These are phyloP conservation scores for Daboia siamensis DNA, from an alignment of 2,113 vertebrate genomes.

Conservation along the genomic window DNA sequence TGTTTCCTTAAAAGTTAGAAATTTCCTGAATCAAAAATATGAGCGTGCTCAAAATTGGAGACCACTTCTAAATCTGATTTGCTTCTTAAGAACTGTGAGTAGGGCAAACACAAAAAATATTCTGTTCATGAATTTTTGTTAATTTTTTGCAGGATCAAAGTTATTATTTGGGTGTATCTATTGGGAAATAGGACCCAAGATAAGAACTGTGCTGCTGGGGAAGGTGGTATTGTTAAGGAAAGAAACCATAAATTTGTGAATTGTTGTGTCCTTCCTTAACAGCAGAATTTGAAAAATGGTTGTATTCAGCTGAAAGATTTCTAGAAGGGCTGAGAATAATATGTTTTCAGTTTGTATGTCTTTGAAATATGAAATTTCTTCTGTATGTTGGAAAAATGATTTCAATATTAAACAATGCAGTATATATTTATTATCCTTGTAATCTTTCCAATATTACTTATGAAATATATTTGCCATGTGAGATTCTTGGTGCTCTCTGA, in stretches of 20 bases:
- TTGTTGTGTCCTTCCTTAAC: background rate
- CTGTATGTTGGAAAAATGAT: background rate
- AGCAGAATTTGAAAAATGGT: slow-evolving; percentile 49
- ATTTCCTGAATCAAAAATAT: background rate
- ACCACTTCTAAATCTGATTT: background rate
- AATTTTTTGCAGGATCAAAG: background rate
- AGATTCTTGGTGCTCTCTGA: background rate
- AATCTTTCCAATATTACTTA: slow-evolving; percentile 2
- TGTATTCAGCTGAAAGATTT: slow-evolving; percentile 53
- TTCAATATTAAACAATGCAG: background rate
- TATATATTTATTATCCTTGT: background rate
- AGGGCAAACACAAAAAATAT: background rate
- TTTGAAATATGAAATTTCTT: slow-evolving; percentile 9
- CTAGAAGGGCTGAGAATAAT: slow-evolving; percentile 27
- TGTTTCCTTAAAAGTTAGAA: background rate
- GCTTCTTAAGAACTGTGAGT: background rate
- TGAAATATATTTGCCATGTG: background rate
- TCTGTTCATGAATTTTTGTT: background rate
- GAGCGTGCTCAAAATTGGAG: background rate
- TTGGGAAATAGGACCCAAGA: background rate
- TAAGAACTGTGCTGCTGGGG: background rate
- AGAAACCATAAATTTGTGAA: background rate
- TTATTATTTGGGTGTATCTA: background rate
- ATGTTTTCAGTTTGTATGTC: slow-evolving; percentile 4
- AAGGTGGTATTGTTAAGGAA: background rate